Base-by-base conservation (phyloP, 2,888 invertebrate genomes). In the Synanthedon vespiformis region DNA sequence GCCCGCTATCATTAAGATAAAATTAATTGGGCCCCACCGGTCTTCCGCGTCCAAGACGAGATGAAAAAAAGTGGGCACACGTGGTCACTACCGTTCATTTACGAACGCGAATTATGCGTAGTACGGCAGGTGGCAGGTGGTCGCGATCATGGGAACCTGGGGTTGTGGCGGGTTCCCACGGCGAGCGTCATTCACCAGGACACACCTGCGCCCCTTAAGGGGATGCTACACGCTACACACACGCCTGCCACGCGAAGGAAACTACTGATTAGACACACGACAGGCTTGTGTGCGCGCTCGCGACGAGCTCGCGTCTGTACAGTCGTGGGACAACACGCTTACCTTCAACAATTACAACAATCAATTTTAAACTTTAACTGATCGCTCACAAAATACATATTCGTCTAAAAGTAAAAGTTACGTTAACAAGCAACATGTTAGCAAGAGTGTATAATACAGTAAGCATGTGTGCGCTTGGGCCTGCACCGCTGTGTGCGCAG, bases 81-180 rank as follows among this genome's bases (percentile, higher is more conserved):
- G 87, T 87, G 87, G 86, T 83, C 86, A 87, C 84, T 86, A 87
- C 87, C 86, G 86, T 86, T 85, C 86, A 83, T 83, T 86, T 86
- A 85, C 84, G 82, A 79, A 79, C 79, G 84, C 85, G 84, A 85
- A 86, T 86, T 84, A 87, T 85, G 86, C 85, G 86, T 85, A 86
- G 83, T 86, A 84, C 74, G 78, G 83, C 85, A 84, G 84, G 85
- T 84, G 86, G 80, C 80, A 79, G 79, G 80, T 82, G 80, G 71
- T 59, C 64, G 62, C 61, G 70, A 62, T 64, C 80, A 68, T 85
- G 87, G 86, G 86, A 87, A 86, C 86, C 65, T 76, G 72, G 85
- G 84, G 82, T 79, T 77, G 80, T 65, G 73, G 65, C 72, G 74
- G 59, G 83, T 87, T 86, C 87, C 84, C 86, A 87, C 87, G 86